These are phyloP conservation scores for Idaea aversata DNA, from an alignment of 2,888 invertebrate species.

Conservation along the genomic window DNA sequence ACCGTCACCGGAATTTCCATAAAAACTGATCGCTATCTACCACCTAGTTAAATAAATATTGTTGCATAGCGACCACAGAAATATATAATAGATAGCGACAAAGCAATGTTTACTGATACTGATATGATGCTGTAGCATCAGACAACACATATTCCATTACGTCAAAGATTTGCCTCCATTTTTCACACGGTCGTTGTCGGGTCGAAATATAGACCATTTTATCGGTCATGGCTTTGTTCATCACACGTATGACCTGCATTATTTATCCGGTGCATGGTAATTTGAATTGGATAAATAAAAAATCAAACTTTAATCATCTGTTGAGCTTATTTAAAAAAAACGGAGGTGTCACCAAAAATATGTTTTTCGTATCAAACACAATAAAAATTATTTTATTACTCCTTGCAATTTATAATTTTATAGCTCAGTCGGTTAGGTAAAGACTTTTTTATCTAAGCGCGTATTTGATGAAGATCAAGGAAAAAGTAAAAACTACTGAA, in stretches of 20 bases:
- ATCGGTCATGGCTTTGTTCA: background rate
- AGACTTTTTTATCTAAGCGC: too few relatives aligned
- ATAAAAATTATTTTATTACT: too few relatives aligned
- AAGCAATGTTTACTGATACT: background rate
- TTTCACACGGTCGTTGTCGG: background rate
- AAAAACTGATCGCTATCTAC: conserved; percentile 3
- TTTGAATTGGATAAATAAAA: too few relatives aligned
- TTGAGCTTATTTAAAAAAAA: too few relatives aligned
- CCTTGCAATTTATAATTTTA: too few relatives aligned
- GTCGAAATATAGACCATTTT: background rate
- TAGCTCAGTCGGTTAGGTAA: too few relatives aligned
- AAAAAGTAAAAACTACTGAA: too few relatives aligned
- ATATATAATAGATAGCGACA: background rate
- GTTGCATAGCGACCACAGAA: background rate
- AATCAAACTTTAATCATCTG: too few relatives aligned
- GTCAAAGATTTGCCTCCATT: background rate
- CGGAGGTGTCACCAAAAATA: too few relatives aligned
- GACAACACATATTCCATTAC: background rate
- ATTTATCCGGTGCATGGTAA: too few relatives aligned
- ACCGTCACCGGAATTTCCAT: background rate
- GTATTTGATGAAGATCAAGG: too few relatives aligned
- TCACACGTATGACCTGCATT: background rate
- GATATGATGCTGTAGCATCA: background rate
- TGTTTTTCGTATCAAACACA: too few relatives aligned
- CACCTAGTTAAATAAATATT: background rate